Percentiles rank a stretch among this genome's conserved stretches.
These are phyloP conservation scores for Anadara kagoshimensis DNA, from an alignment of 1,140 invertebrate genomes.

Conservation along the genomic window DNA sequence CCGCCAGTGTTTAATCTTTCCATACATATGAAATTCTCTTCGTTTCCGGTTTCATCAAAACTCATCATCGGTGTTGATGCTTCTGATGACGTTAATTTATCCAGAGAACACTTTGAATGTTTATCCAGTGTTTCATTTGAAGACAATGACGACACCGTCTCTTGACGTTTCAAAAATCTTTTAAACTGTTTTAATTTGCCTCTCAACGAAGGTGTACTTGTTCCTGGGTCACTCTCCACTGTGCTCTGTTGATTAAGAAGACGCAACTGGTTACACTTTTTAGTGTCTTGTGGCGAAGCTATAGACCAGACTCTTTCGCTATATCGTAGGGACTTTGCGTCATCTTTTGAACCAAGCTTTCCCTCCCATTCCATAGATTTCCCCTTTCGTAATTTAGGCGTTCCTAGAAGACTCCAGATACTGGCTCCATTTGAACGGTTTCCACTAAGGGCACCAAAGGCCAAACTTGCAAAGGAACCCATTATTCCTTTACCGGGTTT, in stretches of 20 bases:
- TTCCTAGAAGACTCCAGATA: constrained; percentile 51
- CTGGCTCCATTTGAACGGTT: constrained; percentile 46
- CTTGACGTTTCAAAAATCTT: constrained; percentile 36
- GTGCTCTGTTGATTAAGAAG: constrained; percentile 27
- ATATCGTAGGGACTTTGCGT: constrained; percentile 33
- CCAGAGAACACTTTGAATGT: constrained; percentile 3
- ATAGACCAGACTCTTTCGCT: constrained; percentile 22
- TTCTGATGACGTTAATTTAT: too few species aligned
- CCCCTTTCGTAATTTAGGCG: constrained; percentile 48
- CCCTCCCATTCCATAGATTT: constrained; percentile 49
- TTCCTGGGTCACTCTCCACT: constrained; percentile 37
- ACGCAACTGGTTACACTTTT: constrained; percentile 27
- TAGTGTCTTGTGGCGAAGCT: constrained; percentile 20
- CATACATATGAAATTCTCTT: too few species aligned
- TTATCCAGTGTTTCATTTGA: constrained; percentile 39
- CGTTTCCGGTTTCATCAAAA: too few species aligned
- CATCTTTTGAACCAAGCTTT: constrained; percentile 32
- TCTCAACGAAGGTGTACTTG: constrained; percentile 5
- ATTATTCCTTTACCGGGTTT: constrained; percentile 45
- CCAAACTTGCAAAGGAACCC: constrained; percentile 55
- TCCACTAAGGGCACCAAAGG: constrained; percentile 46
- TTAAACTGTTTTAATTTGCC: constrained; percentile 33
- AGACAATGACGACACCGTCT: constrained; percentile 33
- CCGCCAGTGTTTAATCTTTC: too few species aligned
- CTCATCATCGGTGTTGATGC: too few species aligned